phyloP scores from a whole-genome alignment of 2,888 invertebrate genomes.

The Ctena decussata region DNA sequence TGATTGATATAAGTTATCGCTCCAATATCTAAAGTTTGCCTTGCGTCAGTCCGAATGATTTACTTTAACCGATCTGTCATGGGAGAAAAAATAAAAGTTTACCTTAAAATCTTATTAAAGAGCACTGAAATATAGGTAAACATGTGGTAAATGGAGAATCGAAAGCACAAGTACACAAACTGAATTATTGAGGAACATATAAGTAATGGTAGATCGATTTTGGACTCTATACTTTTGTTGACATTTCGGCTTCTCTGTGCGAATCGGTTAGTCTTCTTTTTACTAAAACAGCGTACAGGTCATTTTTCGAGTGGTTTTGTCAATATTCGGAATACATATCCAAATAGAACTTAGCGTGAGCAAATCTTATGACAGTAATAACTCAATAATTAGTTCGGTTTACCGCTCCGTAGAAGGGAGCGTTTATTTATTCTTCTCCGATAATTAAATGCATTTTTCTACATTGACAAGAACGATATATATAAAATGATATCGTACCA shows the following conservation, averaged over 20 bases:
- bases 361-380: background rate
- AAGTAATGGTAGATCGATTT: conserved; percentile 53
- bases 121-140: conserved; percentile 27
- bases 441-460: too few relatives aligned
- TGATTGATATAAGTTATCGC: background rate
- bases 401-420: too few relatives aligned
- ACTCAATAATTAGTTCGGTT: too few relatives aligned
- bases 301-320: background rate
- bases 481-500: too few relatives aligned
- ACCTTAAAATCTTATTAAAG: background rate
- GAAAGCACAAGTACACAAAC: conserved; percentile 21
- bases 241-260: conserved; percentile 28
- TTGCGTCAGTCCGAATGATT: background rate
- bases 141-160: conserved; percentile 44
- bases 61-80: background rate
- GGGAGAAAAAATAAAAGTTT: background rate
- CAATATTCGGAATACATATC: conserved; percentile 1
- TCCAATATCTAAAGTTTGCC: background rate
- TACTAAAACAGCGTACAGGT: background rate
- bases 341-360: background rate
- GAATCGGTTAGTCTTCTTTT: conserved; percentile 4
- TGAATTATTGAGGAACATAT: conserved; percentile 36
- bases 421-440: too few relatives aligned
- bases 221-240: conserved; percentile 37
- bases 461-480: too few relatives aligned